Base-by-base conservation (phyloP, 2,888 invertebrate species). In the Mechanitis mazaeus region DNA sequence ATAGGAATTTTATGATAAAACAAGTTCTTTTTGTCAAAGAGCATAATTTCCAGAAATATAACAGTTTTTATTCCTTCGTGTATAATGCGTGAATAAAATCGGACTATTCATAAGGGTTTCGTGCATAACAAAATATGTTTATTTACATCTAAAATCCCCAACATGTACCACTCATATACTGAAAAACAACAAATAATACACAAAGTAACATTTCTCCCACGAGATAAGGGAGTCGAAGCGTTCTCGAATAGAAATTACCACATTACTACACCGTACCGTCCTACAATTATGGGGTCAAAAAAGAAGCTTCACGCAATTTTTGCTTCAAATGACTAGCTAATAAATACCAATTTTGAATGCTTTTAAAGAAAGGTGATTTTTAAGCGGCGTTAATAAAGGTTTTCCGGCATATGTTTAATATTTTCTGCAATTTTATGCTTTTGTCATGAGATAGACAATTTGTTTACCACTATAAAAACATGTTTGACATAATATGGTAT, bases 101-200 rank as follows among this genome's bases (percentile, higher is more conserved):
- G 5, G 6, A 31, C 50, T 6, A 31, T 50, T 50, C 31, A 50
- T 31, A 31, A 50, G 31, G 50, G 50, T 28, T 50, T 31, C 11
- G 54, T 56, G 45, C 33, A 46, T 45, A 54, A 54, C 54, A 54
- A 57, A 57, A 59, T 54, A 64, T 64, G 59, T 61, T 61, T 64
- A 64, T 61, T 64, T 61, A 61, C 54, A 64, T 61, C 61, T 45
- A 60, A 60, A 66, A 66, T 66, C 64, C 58, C 64, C 54, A 38
- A 59, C 64, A 56, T 60, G 64, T 61, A 58, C 45, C 57, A 61
- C 63, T 61, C 63, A 65, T 65, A 58, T 61, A 65, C 56, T 66
- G 66, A 64, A 56, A 66, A 64, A 64, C 64, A 64, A 66, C 66
- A 64, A 66, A 64, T 66, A 64, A 66, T 66, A 61, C 54, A 64